phyloP scores from a whole-genome alignment of 2,888 invertebrate genomes.

The Drosophila mercatorum region DNA sequence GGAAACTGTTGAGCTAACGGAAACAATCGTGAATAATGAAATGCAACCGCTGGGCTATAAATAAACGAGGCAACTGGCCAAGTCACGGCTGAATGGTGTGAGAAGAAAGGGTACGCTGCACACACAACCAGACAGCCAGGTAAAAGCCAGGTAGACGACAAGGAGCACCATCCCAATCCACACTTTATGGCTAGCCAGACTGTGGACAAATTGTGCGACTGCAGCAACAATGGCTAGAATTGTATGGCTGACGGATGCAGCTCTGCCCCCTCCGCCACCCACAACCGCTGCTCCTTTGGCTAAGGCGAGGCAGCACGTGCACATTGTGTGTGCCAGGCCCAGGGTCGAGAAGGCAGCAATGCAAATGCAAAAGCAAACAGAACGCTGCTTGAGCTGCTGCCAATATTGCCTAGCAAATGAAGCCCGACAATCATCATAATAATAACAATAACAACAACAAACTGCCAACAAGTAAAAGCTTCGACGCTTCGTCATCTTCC shows the following conservation, averaged over 20 bases:
- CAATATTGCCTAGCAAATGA: constrained; percentile 43
- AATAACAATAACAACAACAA: constrained; percentile 44
- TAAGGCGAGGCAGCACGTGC: constrained; percentile 47
- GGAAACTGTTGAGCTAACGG: constrained; percentile 65
- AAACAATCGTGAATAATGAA: constrained; percentile 74
- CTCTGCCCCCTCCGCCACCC: constrained; percentile 8
- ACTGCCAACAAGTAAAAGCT: constrained; percentile 41
- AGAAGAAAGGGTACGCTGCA: constrained; percentile 25
- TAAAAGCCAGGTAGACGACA: constrained; percentile 32
- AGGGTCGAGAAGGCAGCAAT: constrained; percentile 10
- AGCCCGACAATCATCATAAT: constrained; percentile 48
- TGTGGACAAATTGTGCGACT: constrained; percentile 46
- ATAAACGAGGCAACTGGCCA: constrained; percentile 39
- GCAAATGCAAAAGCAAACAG: constrained; percentile 16
- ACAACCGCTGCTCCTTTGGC: neutral
- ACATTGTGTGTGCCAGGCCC: constrained; percentile 52
- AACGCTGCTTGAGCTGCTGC: constrained; percentile 20
- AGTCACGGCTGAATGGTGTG: constrained; percentile 67
- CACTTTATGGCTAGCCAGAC: constrained; percentile 21
- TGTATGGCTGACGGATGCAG: constrained; percentile 27
- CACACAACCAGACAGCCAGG: constrained; percentile 10
- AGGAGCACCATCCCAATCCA: neutral
- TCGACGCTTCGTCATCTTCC: constrained; percentile 66
- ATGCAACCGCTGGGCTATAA: constrained; percentile 61
- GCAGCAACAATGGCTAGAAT: constrained; percentile 23